These are phyloP conservation scores for Drosophila nigromelanica DNA, from an alignment of 1,140 invertebrate species.

Conservation along the genomic window DNA sequence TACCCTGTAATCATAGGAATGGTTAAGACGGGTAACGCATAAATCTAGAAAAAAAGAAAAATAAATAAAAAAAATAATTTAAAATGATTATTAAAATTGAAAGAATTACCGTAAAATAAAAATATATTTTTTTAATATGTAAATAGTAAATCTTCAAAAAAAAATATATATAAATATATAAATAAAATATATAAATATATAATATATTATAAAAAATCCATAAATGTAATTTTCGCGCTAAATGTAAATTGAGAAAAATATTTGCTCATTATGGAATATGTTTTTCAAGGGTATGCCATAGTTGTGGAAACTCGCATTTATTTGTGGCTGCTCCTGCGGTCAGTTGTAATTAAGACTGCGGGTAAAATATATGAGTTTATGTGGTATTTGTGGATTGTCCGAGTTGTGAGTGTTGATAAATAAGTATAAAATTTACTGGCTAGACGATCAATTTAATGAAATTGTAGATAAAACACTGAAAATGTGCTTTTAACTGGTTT, in stretches of 20 bases:
- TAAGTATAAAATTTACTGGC: slow-evolving; percentile 16
- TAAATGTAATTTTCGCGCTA: too few relatives aligned
- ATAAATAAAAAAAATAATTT: neutral
- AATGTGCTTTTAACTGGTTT: neutral
- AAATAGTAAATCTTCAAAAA: neutral
- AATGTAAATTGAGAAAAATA: too few relatives aligned
- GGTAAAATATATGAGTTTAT: slow-evolving; percentile 9
- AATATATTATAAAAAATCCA: too few relatives aligned
- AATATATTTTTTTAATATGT: neutral
- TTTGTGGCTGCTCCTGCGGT: slow-evolving; percentile 18
- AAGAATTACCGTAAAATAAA: neutral
- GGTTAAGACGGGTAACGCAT: neutral
- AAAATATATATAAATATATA: too few relatives aligned
- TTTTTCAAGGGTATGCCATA: neutral
- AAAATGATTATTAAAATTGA: neutral
- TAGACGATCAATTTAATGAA: slow-evolving; percentile 12
- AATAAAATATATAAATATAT: too few relatives aligned
- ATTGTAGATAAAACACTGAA: neutral
- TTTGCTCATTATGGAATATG: too few relatives aligned
- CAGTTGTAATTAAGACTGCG: slow-evolving; percentile 45
- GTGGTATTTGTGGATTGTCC: slow-evolving; percentile 24
- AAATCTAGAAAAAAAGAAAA: neutral
- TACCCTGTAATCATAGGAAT: slow-evolving; percentile 4
- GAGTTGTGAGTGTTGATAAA: slow-evolving; percentile 23
- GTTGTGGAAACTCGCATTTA: neutral